phyloP scores from a whole-genome alignment of 2,888 invertebrate species.

The Ophonus ardosiacus region DNA sequence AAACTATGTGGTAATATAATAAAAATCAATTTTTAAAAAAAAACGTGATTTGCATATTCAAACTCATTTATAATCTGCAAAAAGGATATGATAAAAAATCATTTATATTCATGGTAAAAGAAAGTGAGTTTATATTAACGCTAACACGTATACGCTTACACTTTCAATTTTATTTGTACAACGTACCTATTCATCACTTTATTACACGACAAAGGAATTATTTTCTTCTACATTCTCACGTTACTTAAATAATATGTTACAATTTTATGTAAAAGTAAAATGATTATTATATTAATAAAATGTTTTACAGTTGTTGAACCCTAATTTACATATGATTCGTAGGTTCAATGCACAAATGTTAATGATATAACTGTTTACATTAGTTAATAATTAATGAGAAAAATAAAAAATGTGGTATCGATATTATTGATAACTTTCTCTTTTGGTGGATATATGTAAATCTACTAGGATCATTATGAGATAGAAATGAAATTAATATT shows the following conservation, averaged over 20 bases:
- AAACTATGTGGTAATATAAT: neutral
- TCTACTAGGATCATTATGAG: slow-evolving; percentile 12
- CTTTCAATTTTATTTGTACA: slow-evolving; percentile 35
- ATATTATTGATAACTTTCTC: slow-evolving; percentile 35
- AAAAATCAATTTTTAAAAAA: neutral
- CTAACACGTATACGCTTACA: neutral
- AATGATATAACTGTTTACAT: slow-evolving; percentile 7
- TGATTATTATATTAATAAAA: slow-evolving; percentile 10
- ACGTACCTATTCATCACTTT: neutral
- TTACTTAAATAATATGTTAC: slow-evolving; percentile 2
- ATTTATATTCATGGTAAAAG: slow-evolving; percentile 24
- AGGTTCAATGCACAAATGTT: neutral
- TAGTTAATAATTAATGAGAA: slow-evolving; percentile 8
- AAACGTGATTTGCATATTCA: slow-evolving; percentile 8
- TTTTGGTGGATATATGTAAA: slow-evolving; percentile 14
- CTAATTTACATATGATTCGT: slow-evolving; percentile 7
- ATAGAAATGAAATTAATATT: slow-evolving; percentile 6
- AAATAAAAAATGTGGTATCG: neutral
- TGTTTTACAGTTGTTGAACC: slow-evolving; percentile 19
- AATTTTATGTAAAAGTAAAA: slow-evolving; percentile 17
- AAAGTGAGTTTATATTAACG: slow-evolving; percentile 12
- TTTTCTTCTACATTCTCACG: slow-evolving; percentile 11
- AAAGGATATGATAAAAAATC: slow-evolving; percentile 3
- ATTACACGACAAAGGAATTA: neutral
- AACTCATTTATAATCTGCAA: neutral